Percentiles rank a stretch among this genome's conserved stretches.
phyloP scores from a whole-genome alignment of 2,113 vertebrate genomes.

The Hippocampus mohnikei region DNA sequence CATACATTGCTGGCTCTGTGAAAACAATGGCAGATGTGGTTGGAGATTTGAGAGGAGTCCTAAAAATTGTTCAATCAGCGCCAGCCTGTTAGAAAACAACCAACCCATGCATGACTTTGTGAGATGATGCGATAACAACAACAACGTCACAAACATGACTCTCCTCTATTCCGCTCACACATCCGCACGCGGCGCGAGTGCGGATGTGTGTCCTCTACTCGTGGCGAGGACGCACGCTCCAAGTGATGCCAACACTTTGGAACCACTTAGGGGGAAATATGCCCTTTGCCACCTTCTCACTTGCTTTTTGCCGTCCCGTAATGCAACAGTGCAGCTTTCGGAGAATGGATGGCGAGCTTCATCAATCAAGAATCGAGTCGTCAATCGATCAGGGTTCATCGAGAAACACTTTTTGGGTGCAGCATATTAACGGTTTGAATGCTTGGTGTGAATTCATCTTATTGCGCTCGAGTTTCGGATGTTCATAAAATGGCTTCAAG shows the following conservation, averaged over 20 bases:
- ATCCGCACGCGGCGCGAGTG: not conserved
- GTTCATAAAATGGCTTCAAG: too few relatives aligned
- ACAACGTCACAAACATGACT: conserved; percentile 40
- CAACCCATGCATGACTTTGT: conserved; percentile 38
- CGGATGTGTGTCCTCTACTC: conserved; percentile 25
- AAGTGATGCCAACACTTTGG: conserved; percentile 49
- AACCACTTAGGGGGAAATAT: conserved; percentile 63
- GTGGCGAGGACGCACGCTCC: conserved; percentile 41
- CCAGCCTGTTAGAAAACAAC: too few relatives aligned
- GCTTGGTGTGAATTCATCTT: too few relatives aligned
- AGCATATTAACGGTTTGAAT: too few relatives aligned
- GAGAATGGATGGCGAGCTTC: not conserved
- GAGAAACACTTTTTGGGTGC: not conserved
- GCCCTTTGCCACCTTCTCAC: conserved; percentile 20
- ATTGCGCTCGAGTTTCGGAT: too few relatives aligned
- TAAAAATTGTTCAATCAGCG: too few relatives aligned
- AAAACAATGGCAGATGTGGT: too few relatives aligned
- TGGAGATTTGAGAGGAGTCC: not conserved
- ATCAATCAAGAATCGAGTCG: not conserved
- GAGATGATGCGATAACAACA: conserved; percentile 38
- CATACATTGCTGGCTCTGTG: not conserved
- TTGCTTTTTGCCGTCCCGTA: not conserved
- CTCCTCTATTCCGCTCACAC: conserved; percentile 1
- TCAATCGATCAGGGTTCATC: not conserved
- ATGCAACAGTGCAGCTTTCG: not conserved